Percentiles rank a stretch among this genome's conserved stretches.
These are phyloP conservation scores for Bicyclus anynana DNA, from an alignment of 1,140 invertebrate species.

Conservation along the genomic window DNA sequence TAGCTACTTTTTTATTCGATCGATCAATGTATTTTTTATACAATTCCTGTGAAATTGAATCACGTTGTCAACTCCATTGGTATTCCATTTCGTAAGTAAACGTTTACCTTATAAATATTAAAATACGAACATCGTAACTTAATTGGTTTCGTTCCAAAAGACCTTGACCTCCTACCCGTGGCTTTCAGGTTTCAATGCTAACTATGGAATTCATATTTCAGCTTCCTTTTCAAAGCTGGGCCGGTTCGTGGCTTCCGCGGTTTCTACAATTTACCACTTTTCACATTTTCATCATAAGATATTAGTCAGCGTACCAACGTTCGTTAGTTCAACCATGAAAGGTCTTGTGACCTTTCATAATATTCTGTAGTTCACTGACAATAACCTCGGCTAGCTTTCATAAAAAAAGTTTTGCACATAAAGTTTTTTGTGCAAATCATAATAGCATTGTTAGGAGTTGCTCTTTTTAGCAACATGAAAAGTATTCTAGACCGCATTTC, in stretches of 20 bases:
- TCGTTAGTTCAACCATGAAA: conserved; percentile 16
- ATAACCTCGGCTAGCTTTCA: conserved; percentile 1
- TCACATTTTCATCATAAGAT: conserved; percentile 15
- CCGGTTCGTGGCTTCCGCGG: conserved; percentile 10
- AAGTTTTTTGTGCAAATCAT: neutral
- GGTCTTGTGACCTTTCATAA: conserved; percentile 10
- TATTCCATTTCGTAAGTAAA: neutral
- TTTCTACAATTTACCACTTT: conserved; percentile 8
- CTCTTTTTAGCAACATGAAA: neutral
- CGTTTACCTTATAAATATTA: neutral
- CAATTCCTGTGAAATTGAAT: neutral
- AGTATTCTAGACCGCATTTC: neutral
- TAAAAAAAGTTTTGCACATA: neutral
- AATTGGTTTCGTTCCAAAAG: conserved; percentile 9
- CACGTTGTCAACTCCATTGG: neutral
- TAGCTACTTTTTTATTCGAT: too few species aligned
- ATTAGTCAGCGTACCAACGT: conserved; percentile 6
- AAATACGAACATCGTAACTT: conserved; percentile 1
- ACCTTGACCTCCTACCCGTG: conserved; percentile 13
- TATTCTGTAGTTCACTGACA: conserved; percentile 11
- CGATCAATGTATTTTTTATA: too few species aligned
- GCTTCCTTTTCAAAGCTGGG: conserved; percentile 4
- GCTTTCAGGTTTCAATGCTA: conserved; percentile 2
- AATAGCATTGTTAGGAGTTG: neutral
- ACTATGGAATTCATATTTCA: conserved; percentile 16